phyloP scores from a whole-genome alignment of 2,797 vertebrate species.

The Periparus ater region DNA sequence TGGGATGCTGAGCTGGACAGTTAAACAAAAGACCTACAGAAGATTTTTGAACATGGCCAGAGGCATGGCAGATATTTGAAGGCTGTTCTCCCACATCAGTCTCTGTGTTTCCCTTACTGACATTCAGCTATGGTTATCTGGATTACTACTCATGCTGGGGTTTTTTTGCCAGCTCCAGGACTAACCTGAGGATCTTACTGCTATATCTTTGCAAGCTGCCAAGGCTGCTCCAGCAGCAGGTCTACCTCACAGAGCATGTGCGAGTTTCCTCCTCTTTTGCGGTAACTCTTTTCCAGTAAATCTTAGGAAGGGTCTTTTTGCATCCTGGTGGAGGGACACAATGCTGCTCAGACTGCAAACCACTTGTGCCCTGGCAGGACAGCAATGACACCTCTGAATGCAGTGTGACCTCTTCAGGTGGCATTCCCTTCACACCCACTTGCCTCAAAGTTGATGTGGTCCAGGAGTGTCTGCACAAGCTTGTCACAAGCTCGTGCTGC shows the following conservation, averaged over 20 bases:
- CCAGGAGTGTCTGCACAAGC: background rate
- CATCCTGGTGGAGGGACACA: background rate
- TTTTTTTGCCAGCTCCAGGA: background rate
- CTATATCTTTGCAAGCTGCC: background rate
- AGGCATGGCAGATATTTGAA: background rate
- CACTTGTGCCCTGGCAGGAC: fast-evolving
- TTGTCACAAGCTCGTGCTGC: background rate
- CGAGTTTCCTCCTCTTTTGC: background rate
- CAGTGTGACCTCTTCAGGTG: background rate
- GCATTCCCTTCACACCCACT: background rate
- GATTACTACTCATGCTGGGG: background rate
- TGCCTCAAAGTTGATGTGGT: background rate
- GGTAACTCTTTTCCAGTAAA: background rate
- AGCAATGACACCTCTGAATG: background rate
- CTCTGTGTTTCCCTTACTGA: background rate
- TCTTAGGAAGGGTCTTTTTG: background rate
- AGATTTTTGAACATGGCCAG: background rate
- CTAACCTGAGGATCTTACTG: background rate
- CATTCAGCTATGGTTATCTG: background rate
- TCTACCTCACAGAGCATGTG: background rate
- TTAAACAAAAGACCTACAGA: conserved; percentile 43
- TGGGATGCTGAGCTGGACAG: conserved; percentile 5
- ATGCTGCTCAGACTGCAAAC: background rate
- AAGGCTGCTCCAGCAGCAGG: background rate
- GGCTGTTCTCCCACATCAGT: background rate